A percentile compares a stretch with the other conserved stretches of the same genome.
phyloP scores from a whole-genome alignment of 2,113 vertebrate species.

The Hippocampus mohnikei region DNA sequence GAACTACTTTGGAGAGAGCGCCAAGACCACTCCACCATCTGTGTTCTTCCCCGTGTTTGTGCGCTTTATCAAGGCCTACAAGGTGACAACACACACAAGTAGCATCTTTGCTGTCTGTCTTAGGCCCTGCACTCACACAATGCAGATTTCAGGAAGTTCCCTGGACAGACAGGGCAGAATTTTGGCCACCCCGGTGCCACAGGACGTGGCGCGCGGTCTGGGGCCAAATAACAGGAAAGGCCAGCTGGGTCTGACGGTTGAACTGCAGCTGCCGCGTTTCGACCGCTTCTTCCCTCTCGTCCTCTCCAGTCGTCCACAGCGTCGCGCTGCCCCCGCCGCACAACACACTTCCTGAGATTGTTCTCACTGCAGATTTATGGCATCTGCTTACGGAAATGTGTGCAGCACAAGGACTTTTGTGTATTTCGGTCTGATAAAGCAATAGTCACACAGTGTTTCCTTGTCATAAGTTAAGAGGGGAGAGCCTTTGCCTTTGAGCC shows the following conservation, averaged over 20 bases:
- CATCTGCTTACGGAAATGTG: conserved; percentile 63
- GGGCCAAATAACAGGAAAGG: conserved; percentile 77
- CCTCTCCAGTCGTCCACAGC: conserved; percentile 55
- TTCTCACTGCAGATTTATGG: conserved; percentile 72
- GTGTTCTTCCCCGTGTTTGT: conserved; percentile 97
- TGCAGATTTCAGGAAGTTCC: conserved; percentile 29
- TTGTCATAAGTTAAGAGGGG: not conserved
- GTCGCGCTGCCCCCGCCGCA: conserved; percentile 58
- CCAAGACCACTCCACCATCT: conserved; percentile 91
- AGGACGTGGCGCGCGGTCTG: conserved; percentile 58
- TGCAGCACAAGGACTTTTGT: conserved; percentile 42
- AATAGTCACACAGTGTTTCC: not conserved
- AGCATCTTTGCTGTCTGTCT: not conserved
- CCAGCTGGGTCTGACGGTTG: conserved; percentile 66
- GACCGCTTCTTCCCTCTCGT: conserved; percentile 41
- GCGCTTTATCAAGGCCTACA: conserved; percentile 93
- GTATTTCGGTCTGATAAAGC: conserved; percentile 13
- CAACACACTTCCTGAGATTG: conserved; percentile 76
- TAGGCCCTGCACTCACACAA: not conserved
- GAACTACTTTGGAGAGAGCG: conserved; percentile 91
- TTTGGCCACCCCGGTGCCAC: conserved; percentile 44
- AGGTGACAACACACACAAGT: conserved; percentile 70
- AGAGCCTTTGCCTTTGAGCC: not conserved
- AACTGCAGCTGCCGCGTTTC: conserved; percentile 70
- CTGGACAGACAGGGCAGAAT: conserved; percentile 27